Base-by-base conservation (phyloP, 2,113 vertebrate species). In the Gracilinanus agilis region DNA sequence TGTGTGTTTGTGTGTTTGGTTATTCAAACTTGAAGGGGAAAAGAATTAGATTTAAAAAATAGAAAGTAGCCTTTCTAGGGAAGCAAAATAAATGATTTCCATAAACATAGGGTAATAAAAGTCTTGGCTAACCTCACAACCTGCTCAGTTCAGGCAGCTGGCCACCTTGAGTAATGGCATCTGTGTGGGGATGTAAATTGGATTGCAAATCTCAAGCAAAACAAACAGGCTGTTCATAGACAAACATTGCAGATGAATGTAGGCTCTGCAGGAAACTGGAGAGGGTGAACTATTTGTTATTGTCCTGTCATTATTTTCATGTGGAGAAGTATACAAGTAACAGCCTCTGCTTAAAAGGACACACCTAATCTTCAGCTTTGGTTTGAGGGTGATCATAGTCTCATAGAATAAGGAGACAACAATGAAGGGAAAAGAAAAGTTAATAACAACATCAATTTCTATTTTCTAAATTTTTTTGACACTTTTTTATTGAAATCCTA, bases 31-130 rank as follows among this genome's bases (percentile, higher is more conserved):
- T 89, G 19, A 49, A 34, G 44, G 44, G 12, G 25, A 67, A 1
- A n/a, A 67, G 29, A 67, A 67, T 34, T 10, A 12, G 24, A 58
- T 67, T 67, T 34, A 11, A 89, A 88, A 88, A 88, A 23, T 49
- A 49, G 10, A 89, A 89, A 44, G 8, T 89, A 49, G 44, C 7
- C 44, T 89, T 89, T 89, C 88, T 13, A 89, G 40, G 29, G 29
- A 67, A 67, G 61, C 61, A 67, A 67, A 67, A 49, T 89, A 89
- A 89, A 89, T 89, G 88, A 67, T 89, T 89, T 49, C 88, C 88
- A 89, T 89, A 49, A 89, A 49, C 44, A 89, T 27, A 89, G 44
- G 44, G 88, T 25, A 89, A 49, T 89, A 49, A 89, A 89, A 89
- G 3, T 89, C 44, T 49, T 49, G 21, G 25, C 44, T 25, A 49